Percentiles rank a stretch among this genome's conserved stretches.
These are phyloP conservation scores for Apostichopus leukothele DNA, from an alignment of 53 echinoderm and acorn worm species.

Conservation along the genomic window DNA sequence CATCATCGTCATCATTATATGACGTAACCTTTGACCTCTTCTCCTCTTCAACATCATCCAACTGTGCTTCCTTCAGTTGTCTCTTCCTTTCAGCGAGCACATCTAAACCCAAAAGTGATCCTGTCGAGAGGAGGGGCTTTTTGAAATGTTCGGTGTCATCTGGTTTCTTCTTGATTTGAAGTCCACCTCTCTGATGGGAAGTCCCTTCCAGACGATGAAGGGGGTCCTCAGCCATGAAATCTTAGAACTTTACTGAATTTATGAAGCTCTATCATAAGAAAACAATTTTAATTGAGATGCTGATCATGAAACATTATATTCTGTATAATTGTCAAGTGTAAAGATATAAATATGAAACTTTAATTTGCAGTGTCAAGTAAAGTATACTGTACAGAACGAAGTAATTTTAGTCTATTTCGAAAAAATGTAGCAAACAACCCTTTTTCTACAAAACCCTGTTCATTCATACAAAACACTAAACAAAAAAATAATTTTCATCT, in stretches of 20 bases:
- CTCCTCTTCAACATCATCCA: slow-evolving; percentile 61
- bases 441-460: too few relatives aligned
- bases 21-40: slow-evolving; percentile 84
- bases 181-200: slow-evolving; percentile 83
- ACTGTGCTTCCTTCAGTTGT: slow-evolving; percentile 62
- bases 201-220: slow-evolving; percentile 71
- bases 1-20: slow-evolving; percentile 77
- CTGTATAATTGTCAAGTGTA: too few relatives aligned
- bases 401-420: too few relatives aligned
- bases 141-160: slow-evolving; percentile 59
- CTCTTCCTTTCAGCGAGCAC: slow-evolving; percentile 79
- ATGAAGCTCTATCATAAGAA: not conserved
- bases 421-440: too few relatives aligned
- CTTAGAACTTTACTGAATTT: not conserved
- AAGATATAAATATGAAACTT: too few relatives aligned
- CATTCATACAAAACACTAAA: too few relatives aligned
- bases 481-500: too few relatives aligned
- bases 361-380: too few relatives aligned
- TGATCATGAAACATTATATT: too few relatives aligned
- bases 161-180: slow-evolving; percentile 83
- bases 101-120: slow-evolving; percentile 83
- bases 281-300: too few relatives aligned
- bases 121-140: slow-evolving; percentile 38
- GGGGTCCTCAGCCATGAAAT: slow-evolving; percentile 4
- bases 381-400: too few relatives aligned